phyloP scores from a whole-genome alignment of 2,113 vertebrate genomes.

The Egretta garzetta region DNA sequence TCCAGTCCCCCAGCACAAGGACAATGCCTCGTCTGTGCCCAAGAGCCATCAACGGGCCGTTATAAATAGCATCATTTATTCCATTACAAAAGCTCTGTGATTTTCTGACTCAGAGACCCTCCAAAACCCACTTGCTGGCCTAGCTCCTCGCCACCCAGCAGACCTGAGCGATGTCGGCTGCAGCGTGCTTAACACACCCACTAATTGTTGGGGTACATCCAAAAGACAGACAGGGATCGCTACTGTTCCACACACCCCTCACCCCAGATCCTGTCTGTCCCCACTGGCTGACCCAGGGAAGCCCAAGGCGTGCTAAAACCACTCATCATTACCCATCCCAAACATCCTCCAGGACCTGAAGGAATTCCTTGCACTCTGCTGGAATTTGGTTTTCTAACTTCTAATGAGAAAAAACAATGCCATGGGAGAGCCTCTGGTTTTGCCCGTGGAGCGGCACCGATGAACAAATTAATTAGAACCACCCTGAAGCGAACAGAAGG shows the following conservation, averaged over 20 bases:
- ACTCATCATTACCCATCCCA: not conserved
- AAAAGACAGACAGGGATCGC: fast-evolving
- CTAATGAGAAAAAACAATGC: not conserved
- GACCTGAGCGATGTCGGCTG: not conserved
- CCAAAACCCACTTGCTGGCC: not conserved
- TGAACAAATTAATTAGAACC: not conserved
- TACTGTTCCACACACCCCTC: not conserved
- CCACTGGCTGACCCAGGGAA: not conserved
- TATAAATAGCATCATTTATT: not conserved
- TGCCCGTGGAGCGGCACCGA: not conserved
- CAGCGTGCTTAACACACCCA: fast-evolving
- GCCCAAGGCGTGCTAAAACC: not conserved
- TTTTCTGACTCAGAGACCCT: not conserved
- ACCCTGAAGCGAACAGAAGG: not conserved
- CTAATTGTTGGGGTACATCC: not conserved
- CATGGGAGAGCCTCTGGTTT: not conserved
- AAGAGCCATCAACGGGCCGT: not conserved
- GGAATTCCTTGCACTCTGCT: not conserved
- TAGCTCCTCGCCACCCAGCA: not conserved
- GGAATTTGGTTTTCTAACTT: not conserved
- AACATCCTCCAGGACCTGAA: not conserved
- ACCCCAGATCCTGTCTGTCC: not conserved
- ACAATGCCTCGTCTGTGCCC: conserved; percentile 6
- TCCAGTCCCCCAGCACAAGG: not conserved
- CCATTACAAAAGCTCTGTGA: not conserved